Evolutionary conservation across 2,888 invertebrate species (phyloP).

Genomic region (Heterodera filipjevi): DNA sequence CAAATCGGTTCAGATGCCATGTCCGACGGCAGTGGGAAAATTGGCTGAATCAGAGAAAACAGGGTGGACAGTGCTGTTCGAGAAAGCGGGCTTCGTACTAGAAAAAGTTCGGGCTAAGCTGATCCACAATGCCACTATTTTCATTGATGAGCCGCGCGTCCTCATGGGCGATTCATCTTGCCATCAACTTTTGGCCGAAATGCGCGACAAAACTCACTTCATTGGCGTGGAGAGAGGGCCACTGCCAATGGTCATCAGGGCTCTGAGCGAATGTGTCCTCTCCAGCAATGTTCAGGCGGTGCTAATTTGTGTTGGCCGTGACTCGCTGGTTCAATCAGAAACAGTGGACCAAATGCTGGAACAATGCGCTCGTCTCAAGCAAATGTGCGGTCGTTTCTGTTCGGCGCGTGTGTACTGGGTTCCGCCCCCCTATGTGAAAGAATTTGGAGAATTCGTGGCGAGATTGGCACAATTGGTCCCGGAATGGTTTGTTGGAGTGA

Average conservation of each 20-base stretch:
- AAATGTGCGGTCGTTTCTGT: background rate
- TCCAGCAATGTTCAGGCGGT: background rate
- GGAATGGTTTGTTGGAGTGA: background rate
- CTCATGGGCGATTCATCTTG: slow-evolving; percentile 9
- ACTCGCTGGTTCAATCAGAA: background rate
- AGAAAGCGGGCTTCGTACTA: background rate
- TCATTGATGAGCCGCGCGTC: slow-evolving; percentile 1
- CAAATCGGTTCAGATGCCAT: background rate
- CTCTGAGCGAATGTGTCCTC: background rate
- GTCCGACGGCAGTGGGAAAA: background rate
- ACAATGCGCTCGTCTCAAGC: slow-evolving; percentile 1
- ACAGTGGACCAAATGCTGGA: slow-evolving; percentile 20
- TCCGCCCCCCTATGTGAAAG: slow-evolving; percentile 1
- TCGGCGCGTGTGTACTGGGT: background rate
- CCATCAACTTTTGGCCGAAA: background rate
- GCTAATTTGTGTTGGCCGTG: background rate
- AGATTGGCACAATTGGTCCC: background rate
- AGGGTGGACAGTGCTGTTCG: background rate
- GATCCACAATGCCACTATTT: slow-evolving; percentile 7
- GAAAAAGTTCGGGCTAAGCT: background rate
- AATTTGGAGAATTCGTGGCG: background rate
- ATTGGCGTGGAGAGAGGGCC: background rate
- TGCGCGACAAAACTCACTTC: background rate
- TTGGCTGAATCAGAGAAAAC: background rate
- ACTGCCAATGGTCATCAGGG: background rate